Conservation (phyloP, 2,113 vertebrate genomes). For the Sander lucioperca region DNA sequence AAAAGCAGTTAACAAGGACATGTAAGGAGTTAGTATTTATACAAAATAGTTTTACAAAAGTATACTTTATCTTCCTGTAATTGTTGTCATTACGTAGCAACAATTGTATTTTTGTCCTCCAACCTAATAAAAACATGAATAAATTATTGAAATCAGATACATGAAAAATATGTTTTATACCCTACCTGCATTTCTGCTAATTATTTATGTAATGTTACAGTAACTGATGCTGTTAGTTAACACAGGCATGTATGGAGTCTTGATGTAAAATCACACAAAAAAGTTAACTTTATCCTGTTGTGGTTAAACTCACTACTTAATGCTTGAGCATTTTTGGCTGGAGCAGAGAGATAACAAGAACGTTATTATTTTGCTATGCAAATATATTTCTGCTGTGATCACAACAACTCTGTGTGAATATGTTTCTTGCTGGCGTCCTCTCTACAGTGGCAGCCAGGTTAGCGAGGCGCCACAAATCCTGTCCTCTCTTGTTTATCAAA, state of each 20-base stretch:
- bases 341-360: neutral
- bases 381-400: neutral
- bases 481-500: conserved; percentile 60
- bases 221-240: neutral
- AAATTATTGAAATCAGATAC: neutral
- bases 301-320: neutral
- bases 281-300: neutral
- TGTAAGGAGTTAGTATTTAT: neutral
- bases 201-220: neutral
- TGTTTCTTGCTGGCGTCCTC: conserved; percentile 22
- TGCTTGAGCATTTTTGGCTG: neutral
- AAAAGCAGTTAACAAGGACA: neutral
- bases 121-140: neutral
- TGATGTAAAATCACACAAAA: neutral
- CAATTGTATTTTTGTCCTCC: neutral
- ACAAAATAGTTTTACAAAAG: neutral
- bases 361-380: neutral
- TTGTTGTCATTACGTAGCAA: neutral
- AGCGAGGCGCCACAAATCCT: conserved; percentile 42
- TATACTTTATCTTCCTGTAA: neutral
- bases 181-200: neutral
- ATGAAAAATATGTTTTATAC: neutral
- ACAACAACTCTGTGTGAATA: neutral
- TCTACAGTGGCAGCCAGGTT: conserved; percentile 16
- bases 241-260: neutral